Conservation (phyloP, 1,140 invertebrate genomes). For the Parapsyche elsis region DNA sequence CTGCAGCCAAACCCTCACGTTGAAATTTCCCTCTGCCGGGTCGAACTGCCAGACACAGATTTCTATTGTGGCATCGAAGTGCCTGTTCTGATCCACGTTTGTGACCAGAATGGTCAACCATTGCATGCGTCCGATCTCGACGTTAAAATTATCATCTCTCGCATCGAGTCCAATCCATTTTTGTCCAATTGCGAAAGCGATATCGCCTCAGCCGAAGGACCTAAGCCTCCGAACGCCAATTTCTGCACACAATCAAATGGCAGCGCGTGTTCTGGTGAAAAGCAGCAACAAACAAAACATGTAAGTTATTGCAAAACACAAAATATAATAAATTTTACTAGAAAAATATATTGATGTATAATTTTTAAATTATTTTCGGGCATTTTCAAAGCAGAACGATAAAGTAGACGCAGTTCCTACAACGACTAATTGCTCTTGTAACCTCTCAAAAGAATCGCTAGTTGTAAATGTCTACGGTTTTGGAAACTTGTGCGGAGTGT, state of each 20-base stretch:
- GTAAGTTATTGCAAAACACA: not conserved
- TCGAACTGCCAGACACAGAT: slow-evolving; percentile 80
- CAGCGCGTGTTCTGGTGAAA: not conserved
- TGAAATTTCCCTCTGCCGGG: slow-evolving; percentile 87
- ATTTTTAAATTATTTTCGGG: not conserved
- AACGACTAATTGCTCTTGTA: not conserved
- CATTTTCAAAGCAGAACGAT: not conserved
- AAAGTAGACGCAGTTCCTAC: not conserved
- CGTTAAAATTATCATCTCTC: slow-evolving; percentile 83
- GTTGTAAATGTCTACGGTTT: slow-evolving; percentile 18
- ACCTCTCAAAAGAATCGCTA: slow-evolving; percentile 23
- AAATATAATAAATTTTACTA: not conserved
- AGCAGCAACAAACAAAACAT: not conserved
- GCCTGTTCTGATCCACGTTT: slow-evolving; percentile 83
- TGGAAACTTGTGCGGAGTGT: slow-evolving; percentile 89
- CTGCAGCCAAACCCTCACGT: slow-evolving; percentile 92
- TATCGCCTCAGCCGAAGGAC: not conserved
- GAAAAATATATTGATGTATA: not conserved
- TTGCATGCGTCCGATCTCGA: slow-evolving; percentile 88
- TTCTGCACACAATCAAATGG: not conserved
- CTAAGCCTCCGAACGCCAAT: not conserved
- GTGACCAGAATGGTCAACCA: slow-evolving; percentile 92
- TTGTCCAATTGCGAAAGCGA: not conserved
- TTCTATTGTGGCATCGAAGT: slow-evolving; percentile 86
- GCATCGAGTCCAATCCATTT: slow-evolving; percentile 68